These are phyloP conservation scores for Paramuricea clavata DNA, from an alignment of 92 coral and sea anemone genomes.

Conservation along the genomic window DNA sequence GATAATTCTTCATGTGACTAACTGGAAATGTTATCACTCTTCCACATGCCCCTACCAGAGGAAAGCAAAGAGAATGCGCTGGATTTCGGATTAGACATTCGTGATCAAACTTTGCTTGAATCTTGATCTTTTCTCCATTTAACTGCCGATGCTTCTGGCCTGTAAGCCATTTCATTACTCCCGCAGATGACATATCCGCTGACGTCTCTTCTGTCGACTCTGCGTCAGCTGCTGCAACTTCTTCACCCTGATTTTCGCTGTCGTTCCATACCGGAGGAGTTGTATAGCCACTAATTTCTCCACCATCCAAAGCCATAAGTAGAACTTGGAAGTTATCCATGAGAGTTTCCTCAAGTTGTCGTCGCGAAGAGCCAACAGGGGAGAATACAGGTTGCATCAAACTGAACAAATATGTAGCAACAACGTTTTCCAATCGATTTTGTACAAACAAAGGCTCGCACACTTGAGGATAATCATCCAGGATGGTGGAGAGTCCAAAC, in stretches of 20 bases:
- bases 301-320: conserved; percentile 7
- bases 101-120: background rate
- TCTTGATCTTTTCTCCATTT: background rate
- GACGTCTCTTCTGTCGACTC: background rate
- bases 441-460: conserved; percentile 14
- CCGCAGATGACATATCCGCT: conserved; percentile 30
- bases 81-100: background rate
- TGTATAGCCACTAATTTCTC: conserved; percentile 5
- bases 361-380: background rate
- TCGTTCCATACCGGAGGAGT: conserved; percentile 38
- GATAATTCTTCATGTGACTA: background rate
- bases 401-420: conserved; percentile 32
- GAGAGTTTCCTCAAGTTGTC: conserved; percentile 7
- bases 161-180: conserved; percentile 35
- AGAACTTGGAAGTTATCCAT: conserved; percentile 51
- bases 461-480: background rate
- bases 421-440: conserved; percentile 1
- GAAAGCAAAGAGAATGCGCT: background rate
- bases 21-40: background rate
- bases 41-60: background rate
- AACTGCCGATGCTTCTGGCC: conserved; percentile 32
- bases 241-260: background rate
- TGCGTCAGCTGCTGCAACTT: background rate
- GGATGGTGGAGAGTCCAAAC: conserved; percentile 11
- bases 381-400: conserved; percentile 32